These are phyloP conservation scores for Bombylius major DNA, from an alignment of 2,888 invertebrate genomes.

Conservation along the genomic window DNA sequence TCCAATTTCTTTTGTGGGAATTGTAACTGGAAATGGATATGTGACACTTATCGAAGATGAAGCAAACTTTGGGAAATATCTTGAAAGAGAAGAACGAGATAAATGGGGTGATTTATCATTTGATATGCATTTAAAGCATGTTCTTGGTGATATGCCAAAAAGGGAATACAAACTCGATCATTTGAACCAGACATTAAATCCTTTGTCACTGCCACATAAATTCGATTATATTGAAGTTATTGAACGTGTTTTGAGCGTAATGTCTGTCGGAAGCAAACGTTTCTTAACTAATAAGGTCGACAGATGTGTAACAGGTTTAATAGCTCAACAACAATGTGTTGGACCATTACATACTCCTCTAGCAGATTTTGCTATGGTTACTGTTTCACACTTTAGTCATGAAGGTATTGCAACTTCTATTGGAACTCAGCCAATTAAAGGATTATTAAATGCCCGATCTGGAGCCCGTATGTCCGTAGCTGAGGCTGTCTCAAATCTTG, in stretches of 20 bases:
- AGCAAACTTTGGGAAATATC: conserved; percentile 37
- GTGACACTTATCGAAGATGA: conserved; percentile 53
- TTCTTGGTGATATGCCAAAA: conserved; percentile 71
- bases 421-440: conserved; percentile 95
- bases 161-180: conserved; percentile 47
- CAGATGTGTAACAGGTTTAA: conserved; percentile 85
- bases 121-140: conserved; percentile 76
- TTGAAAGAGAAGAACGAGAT: conserved; percentile 28
- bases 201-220: conserved; percentile 44
- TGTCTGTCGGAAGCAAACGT: conserved; percentile 88
- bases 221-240: conserved; percentile 49
- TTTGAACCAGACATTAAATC: conserved; percentile 36
- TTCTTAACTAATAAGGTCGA: conserved; percentile 93
- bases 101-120: conserved; percentile 55
- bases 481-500: conserved; percentile 88
- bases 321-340: conserved; percentile 97
- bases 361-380: conserved; percentile 85
- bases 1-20: conserved; percentile 84
- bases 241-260: conserved; percentile 68
- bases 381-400: conserved; percentile 69
- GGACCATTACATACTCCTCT: conserved; percentile 94
- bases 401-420: conserved; percentile 89
- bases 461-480: conserved; percentile 92
- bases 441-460: conserved; percentile 63
- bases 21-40: conserved; percentile 75